A percentile compares a stretch with the other conserved stretches of the same genome.
Evolutionary conservation across 64 coral and sea anemone species (phyloP).

Genomic region (Pocillopora damicornis): DNA sequence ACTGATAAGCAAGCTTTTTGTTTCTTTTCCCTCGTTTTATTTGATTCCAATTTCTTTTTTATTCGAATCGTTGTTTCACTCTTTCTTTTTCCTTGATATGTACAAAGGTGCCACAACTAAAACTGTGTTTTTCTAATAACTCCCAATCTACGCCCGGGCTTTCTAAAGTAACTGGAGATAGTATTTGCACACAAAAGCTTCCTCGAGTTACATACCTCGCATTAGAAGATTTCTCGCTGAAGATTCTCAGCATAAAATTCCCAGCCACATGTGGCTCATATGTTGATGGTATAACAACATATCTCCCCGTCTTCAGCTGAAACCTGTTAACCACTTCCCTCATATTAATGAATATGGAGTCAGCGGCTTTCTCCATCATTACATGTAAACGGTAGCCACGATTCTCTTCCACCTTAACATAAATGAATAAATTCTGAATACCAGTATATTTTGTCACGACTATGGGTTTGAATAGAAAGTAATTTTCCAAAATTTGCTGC

Average conservation of each 20-base stretch:
- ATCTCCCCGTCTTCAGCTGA: constrained; percentile 55
- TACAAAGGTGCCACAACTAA: too few relatives aligned
- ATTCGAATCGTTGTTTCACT: too few relatives aligned
- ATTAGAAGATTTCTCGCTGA: constrained; percentile 52
- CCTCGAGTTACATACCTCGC: constrained; percentile 30
- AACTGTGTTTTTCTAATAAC: too few relatives aligned
- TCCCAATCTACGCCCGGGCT: too few relatives aligned
- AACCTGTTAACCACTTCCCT: constrained; percentile 69
- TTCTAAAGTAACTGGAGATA: too few relatives aligned
- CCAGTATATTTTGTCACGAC: not conserved
- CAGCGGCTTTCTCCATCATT: constrained; percentile 58
- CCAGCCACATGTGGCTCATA: constrained; percentile 54
- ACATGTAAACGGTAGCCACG: constrained; percentile 62
- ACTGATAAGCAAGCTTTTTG: too few relatives aligned
- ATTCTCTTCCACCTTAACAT: constrained; percentile 80
- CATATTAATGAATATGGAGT: constrained; percentile 71
- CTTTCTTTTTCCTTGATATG: too few relatives aligned
- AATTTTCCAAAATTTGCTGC: too few relatives aligned
- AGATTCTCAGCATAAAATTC: constrained; percentile 68
- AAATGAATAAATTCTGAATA: not conserved
- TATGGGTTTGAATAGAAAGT: too few relatives aligned
- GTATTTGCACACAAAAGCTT: too few relatives aligned
- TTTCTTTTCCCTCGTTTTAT: too few relatives aligned
- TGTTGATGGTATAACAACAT: constrained; percentile 76
- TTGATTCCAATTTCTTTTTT: too few relatives aligned